These are phyloP conservation scores for Cetonia aurata DNA, from an alignment of 2,888 invertebrate genomes.

Conservation along the genomic window DNA sequence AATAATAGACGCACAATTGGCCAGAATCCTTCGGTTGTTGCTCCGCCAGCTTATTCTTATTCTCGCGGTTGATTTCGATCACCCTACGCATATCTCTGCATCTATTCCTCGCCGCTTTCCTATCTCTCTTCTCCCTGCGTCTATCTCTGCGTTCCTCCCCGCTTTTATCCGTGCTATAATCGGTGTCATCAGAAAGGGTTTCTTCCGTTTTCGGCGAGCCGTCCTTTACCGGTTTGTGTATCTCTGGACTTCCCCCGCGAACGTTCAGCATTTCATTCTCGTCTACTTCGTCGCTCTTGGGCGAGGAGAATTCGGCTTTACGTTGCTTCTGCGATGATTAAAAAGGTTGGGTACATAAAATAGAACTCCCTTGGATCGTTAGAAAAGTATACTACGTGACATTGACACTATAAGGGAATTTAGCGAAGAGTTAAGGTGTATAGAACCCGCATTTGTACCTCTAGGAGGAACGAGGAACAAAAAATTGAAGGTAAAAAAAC, in stretches of 20 bases:
- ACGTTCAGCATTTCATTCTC: conserved; percentile 86
- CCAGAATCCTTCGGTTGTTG: conserved; percentile 75
- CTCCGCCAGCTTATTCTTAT: conserved; percentile 51
- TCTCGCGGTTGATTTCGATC: conserved; percentile 47
- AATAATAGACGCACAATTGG: conserved; percentile 84
- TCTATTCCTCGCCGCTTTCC: conserved; percentile 26
- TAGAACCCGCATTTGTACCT: too few species aligned
- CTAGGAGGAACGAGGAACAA: too few species aligned
- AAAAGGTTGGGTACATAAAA: too few species aligned
- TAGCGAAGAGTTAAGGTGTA: too few species aligned
- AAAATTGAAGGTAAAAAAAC: too few species aligned
- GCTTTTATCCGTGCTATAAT: conserved; percentile 37
- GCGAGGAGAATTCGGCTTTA: conserved; percentile 63
- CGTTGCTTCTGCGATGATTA: conserved; percentile 69
- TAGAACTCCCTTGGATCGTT: too few species aligned
- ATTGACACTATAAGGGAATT: too few species aligned
- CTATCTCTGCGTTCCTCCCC: conserved; percentile 44
- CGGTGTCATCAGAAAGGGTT: conserved; percentile 45
- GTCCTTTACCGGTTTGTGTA: conserved; percentile 13
- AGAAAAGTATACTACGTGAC: too few species aligned
- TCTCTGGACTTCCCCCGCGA: conserved; percentile 79
- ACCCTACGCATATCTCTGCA: conserved; percentile 40
- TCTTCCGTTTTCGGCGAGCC: conserved; percentile 45
- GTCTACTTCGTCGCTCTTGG: conserved; percentile 73
- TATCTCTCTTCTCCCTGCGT: conserved; percentile 47